Base-by-base conservation (phyloP, 2,113 vertebrate species). In the Scalopus aquaticus region DNA sequence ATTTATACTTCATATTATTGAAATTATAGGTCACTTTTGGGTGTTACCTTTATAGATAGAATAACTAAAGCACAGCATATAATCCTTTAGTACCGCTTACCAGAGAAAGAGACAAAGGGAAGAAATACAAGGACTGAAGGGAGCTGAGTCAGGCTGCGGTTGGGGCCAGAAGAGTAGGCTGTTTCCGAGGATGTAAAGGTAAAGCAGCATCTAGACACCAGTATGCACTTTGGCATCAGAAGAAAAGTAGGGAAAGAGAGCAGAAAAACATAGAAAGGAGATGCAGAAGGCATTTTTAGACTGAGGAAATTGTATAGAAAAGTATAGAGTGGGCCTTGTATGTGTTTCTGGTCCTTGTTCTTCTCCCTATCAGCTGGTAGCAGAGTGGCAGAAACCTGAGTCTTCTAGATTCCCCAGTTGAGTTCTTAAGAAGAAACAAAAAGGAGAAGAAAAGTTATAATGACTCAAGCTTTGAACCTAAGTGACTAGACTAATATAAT, bases 401-500 rank as follows among this genome's bases (percentile, higher is more conserved):
- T 58, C 28, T 54, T 91, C 72, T 70, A 78, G 28, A 58, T 16
- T 49, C 37, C 17, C 62, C 56, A 90, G 6, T 19, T 82, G 32
- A 51, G 26, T 73, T 95, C 58, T 20, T 30, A 39, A 60, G 73
- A 94, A 85, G 51, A 90, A 93, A 81, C 13, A 76, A 79, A 77
- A 13, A 87, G 77, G 37, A 85, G 35, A 77, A 28, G 19, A 74
- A 73, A 56, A 86, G 17, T 62, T 72, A n/a, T 32, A 28, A 74
- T 94, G 44, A 70, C 37, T 89, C 78, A 37, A 86, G 44, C 92
- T 91, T 89, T 89, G 74, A 92, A 77, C 44, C 30, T 88, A 42
- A 46, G 42, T 70, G 12, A 35, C 32, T 77, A 46, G 44, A 80
- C 30, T 60, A 67, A 78, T 91, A 77, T 54, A 86, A 28, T 51